Conservation (phyloP, 2,113 vertebrate genomes). For the Psittacula cyanocephala region DNA sequence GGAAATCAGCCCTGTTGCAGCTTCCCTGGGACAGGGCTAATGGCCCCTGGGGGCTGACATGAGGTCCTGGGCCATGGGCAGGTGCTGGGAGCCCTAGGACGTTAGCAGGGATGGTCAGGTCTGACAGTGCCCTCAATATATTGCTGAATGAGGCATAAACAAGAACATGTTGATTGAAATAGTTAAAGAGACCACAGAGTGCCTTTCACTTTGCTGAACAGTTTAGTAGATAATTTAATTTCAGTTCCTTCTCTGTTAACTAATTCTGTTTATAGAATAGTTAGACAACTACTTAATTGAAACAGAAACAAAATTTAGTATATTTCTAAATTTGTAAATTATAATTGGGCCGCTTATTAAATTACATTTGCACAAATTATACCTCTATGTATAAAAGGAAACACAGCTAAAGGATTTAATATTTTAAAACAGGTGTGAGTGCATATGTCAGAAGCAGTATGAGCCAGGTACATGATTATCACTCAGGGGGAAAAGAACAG, state of each 20-base stretch:
- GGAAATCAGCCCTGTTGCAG: accelerated
- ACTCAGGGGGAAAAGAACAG: background rate
- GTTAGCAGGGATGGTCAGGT: background rate
- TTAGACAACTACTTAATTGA: conserved; percentile 46
- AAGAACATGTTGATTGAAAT: background rate
- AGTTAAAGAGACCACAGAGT: background rate
- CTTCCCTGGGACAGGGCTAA: accelerated
- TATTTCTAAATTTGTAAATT: conserved; percentile 46
- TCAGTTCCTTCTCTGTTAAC: background rate
- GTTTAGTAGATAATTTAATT: background rate
- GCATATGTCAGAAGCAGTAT: background rate
- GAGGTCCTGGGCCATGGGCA: background rate
- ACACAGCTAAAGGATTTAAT: background rate
- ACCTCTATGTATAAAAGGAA: conserved; percentile 31
- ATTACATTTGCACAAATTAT: conserved; percentile 43
- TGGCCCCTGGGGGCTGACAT: accelerated
- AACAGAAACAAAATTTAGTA: conserved; percentile 48
- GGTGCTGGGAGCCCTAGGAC: too few species aligned
- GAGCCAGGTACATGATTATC: background rate
- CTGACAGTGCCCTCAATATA: background rate
- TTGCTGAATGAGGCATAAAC: background rate
- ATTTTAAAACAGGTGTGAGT: conserved; percentile 4
- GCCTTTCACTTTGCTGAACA: background rate
- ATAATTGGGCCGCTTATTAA: conserved; percentile 53
- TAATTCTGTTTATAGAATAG: conserved; percentile 52